These are phyloP conservation scores for Antennarius maculatus DNA, from an alignment of 2,797 vertebrate species.

Conservation along the genomic window DNA sequence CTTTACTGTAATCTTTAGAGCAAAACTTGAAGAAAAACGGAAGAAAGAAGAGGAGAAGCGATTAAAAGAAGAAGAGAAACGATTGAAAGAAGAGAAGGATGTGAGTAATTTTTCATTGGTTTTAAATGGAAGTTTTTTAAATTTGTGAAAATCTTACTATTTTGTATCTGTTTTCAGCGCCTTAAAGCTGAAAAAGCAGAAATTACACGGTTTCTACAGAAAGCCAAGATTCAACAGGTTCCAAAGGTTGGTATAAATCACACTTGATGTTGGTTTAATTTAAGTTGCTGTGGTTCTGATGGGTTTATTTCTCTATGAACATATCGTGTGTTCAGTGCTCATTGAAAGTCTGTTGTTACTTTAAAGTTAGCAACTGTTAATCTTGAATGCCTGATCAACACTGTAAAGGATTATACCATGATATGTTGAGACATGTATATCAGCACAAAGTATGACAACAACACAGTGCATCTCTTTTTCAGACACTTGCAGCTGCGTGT, in stretches of 20 bases:
- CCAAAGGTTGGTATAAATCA: slow-evolving; percentile 86
- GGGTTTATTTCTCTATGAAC: background rate
- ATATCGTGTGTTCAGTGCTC: background rate
- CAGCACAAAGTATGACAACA: background rate
- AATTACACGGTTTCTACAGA: slow-evolving; percentile 96
- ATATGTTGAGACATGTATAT: background rate
- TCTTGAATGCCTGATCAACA: background rate
- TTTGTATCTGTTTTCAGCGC: slow-evolving; percentile 78
- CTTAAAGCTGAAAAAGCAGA: slow-evolving; percentile 94
- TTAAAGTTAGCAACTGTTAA: background rate
- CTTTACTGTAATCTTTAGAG: slow-evolving; percentile 73
- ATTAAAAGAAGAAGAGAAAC: slow-evolving; percentile 91
- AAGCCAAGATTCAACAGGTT: slow-evolving; percentile 90
- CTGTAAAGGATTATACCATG: background rate
- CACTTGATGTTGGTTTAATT: too few species aligned
- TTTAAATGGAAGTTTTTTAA: background rate
- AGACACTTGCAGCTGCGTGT: slow-evolving; percentile 94
- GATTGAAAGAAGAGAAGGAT: slow-evolving; percentile 93
- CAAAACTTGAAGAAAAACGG: slow-evolving; percentile 94
- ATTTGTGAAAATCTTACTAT: background rate
- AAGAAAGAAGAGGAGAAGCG: slow-evolving; percentile 97
- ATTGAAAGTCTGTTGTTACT: background rate
- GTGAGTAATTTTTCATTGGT: slow-evolving; percentile 67
- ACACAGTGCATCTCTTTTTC: slow-evolving; percentile 29
- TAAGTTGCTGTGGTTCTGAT: background rate